These are phyloP conservation scores for Choloepus didactylus DNA, from an alignment of 2,797 vertebrate genomes.

Conservation along the genomic window DNA sequence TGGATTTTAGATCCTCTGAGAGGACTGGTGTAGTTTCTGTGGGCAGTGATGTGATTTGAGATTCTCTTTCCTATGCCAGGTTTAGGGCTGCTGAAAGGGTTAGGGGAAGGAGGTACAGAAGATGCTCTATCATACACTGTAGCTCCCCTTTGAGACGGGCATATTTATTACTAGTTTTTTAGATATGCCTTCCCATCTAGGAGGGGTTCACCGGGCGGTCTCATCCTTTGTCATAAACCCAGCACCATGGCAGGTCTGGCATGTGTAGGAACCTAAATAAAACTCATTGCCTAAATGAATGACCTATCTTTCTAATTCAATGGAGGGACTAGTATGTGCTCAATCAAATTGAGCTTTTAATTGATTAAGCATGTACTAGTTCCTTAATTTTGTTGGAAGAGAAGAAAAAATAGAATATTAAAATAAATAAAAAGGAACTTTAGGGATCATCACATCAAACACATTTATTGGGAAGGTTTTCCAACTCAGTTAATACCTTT, in stretches of 20 bases:
- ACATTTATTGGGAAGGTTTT: background rate
- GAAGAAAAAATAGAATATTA: background rate
- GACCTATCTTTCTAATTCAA: background rate
- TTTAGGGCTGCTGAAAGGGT: too few species aligned
- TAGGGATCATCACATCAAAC: too few species aligned
- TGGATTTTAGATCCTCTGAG: accelerated
- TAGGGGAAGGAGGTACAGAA: background rate
- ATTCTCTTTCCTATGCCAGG: background rate
- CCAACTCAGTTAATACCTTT: background rate
- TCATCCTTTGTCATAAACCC: background rate
- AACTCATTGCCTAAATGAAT: background rate
- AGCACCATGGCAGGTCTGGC: background rate
- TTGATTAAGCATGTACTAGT: too few species aligned
- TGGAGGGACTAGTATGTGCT: accelerated
- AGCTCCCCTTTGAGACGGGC: too few species aligned
- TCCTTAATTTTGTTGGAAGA: background rate
- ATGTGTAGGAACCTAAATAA: background rate
- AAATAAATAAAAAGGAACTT: background rate
- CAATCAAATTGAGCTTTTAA: too few species aligned
- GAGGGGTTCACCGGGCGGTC: background rate
- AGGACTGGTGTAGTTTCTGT: background rate
- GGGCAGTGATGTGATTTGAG: background rate
- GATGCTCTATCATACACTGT: accelerated
- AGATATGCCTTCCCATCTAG: background rate
- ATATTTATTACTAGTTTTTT: too few species aligned